A percentile compares a stretch with the other conserved stretches of the same genome.
Evolutionary conservation across 1,140 invertebrate genomes (phyloP).

Genomic region (Caenorhabditis briggsae): DNA sequence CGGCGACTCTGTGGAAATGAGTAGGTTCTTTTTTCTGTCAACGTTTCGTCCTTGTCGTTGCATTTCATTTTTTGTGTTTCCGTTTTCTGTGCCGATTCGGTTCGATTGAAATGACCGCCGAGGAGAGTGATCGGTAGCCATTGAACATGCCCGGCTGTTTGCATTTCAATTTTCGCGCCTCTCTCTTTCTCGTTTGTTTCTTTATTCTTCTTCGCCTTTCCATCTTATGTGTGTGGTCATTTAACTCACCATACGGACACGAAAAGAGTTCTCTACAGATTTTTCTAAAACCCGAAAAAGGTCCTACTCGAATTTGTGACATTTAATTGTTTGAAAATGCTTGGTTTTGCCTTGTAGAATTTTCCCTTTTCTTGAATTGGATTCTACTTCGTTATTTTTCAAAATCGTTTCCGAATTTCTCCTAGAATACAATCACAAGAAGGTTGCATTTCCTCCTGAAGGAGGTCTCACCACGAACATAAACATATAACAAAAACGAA

Average conservation of each 20-base stretch:
- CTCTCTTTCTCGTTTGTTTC: constrained; percentile 32
- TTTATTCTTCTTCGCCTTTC: not conserved
- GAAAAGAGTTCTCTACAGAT: not conserved
- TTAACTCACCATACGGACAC: not conserved
- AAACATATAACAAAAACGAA: no score
- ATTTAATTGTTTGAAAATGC: no score
- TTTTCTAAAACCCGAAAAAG: no score
- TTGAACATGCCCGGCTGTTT: constrained; percentile 2
- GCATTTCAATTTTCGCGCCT: constrained; percentile 54
- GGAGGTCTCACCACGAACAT: no score
- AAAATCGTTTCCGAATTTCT: no score
- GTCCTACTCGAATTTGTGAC: no score
- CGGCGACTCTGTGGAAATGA: not conserved
- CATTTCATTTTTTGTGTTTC: not conserved
- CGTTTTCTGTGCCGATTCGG: not conserved
- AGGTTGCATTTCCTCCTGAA: no score
- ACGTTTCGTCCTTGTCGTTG: not conserved
- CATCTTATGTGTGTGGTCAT: constrained; percentile 26
- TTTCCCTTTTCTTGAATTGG: no score
- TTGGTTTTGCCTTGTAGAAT: no score
- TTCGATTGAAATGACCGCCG: constrained; percentile 14
- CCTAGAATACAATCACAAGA: no score
- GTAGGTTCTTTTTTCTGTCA: not conserved
- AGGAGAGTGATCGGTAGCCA: not conserved
- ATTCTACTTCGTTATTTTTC: no score